Evolutionary conservation across 1,140 invertebrate genomes (phyloP), one percentile per base, ranked within the genome.

Genomic region (Bombyx mori): DNA sequence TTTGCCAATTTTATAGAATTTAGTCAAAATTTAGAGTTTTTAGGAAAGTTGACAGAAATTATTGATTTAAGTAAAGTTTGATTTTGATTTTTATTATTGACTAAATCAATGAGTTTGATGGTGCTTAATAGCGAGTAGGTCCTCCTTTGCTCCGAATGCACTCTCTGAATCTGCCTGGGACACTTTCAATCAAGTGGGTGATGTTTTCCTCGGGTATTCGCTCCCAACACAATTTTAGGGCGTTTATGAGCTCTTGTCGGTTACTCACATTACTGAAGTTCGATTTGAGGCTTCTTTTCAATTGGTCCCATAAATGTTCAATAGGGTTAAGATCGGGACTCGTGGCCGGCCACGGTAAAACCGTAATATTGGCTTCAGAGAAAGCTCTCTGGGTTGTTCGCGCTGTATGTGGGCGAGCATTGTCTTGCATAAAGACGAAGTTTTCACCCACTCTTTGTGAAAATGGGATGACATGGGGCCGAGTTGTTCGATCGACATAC

Each of bases 291-390:
- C 18, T 50, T 50, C n/a, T 18, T 50, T 50, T 5, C 49, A 50
- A 57, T 35, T 35, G 26, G 26, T 51, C 49, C 49, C 49, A 51
- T 51, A 51, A 22, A 22, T 51, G 49, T 51, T 86, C 77, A 8
- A 88, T 82, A 0, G 77, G 75, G 62, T 88, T 87, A 0, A 88
- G 56, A 65, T 89, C 82, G 2, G 84, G 83, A 57, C 68, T 75
- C 22, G 57, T 54, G 6, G 80, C 71, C 62, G 84, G 80, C 71
- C 82, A 87, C 22, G 66, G 49, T 50, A 80, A 54, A 52, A 47
- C 26, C 42, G 50, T 42, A 44, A 63, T 63, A 8, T 18, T n/a
- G 8, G 51, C 42, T 47, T 60, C 54, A n/a, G n/a, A 59, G 48
- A 47, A 44, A 60, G 18, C 57, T 26, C 4, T 22, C 8, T 44